Evolutionary conservation across 2,888 invertebrate genomes (phyloP).

Genomic region (Drosophila nigritarsus): DNA sequence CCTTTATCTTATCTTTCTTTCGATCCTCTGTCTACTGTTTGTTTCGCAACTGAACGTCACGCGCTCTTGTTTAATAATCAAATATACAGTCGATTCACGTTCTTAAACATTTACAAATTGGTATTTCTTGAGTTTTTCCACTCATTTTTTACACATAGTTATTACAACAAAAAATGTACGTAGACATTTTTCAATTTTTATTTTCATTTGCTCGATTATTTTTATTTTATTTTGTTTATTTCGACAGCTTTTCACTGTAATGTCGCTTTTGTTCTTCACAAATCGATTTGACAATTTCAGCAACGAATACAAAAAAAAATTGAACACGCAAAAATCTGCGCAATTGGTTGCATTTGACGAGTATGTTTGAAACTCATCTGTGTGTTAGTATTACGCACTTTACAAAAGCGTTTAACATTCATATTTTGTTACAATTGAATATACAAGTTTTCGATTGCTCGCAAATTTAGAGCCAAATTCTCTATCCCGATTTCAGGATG

Average conservation of each 20-base stretch:
- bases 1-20: background rate
- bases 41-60: conserved; percentile 47
- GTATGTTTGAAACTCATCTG: conserved; percentile 7
- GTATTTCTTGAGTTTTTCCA: conserved; percentile 26
- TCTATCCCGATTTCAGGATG: conserved; percentile 7
- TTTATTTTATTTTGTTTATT: background rate
- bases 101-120: conserved; percentile 61
- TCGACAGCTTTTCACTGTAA: conserved; percentile 19
- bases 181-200: conserved; percentile 11
- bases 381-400: conserved; percentile 48
- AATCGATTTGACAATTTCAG: conserved; percentile 17
- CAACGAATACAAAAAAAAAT: conserved; percentile 28
- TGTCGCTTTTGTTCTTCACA: conserved; percentile 17
- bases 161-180: conserved; percentile 42
- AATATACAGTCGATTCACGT: conserved; percentile 53
- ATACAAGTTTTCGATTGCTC: conserved; percentile 55
- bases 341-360: conserved; percentile 17
- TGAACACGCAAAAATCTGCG: conserved; percentile 16
- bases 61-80: conserved; percentile 41
- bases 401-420: conserved; percentile 54
- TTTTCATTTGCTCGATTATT: conserved; percentile 17
- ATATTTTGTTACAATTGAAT: conserved; percentile 60
- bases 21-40: conserved; percentile 9
- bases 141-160: conserved; percentile 39
- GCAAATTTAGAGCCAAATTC: conserved; percentile 24